Evolutionary conservation across 2,113 vertebrate species (phyloP).

Genomic region (Apteryx owenii): DNA sequence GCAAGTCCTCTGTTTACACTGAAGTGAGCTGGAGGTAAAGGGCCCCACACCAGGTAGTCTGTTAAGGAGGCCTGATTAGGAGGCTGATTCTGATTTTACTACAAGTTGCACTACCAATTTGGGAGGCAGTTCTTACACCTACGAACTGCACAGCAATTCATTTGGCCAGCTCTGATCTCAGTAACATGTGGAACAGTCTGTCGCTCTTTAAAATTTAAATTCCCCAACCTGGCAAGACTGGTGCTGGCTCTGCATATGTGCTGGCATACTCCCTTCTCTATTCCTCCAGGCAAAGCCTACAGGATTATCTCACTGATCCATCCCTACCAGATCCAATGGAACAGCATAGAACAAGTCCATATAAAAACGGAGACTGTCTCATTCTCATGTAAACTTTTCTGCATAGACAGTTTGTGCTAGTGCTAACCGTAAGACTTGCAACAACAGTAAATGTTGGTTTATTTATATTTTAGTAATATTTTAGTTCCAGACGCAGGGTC

Average conservation of each 20-base stretch:
- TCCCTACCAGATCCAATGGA: rapidly evolving
- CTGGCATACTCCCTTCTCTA: too few species aligned
- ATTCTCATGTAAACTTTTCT: background rate
- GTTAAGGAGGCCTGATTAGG: background rate
- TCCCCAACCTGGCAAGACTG: background rate
- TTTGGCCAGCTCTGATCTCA: background rate
- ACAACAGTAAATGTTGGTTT: background rate
- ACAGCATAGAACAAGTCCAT: background rate
- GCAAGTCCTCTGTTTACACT: background rate
- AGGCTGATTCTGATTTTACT: background rate
- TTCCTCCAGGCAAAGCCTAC: background rate
- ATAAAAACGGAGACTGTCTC: background rate
- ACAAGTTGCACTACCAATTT: too few species aligned
- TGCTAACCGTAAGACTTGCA: background rate
- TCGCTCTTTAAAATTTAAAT: background rate
- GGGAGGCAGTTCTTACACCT: background rate
- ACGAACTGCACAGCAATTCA: background rate
- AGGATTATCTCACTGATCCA: background rate
- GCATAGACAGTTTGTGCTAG: background rate
- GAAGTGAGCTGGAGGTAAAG: background rate
- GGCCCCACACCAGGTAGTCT: background rate
- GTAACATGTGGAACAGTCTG: background rate
- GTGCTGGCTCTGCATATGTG: rapidly evolving
- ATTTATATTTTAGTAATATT: background rate
- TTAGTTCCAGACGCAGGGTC: background rate